Percentiles rank a stretch among this genome's conserved stretches.
These are phyloP conservation scores for Pyrrhia umbra DNA, from an alignment of 2,888 invertebrate genomes.

Conservation along the genomic window DNA sequence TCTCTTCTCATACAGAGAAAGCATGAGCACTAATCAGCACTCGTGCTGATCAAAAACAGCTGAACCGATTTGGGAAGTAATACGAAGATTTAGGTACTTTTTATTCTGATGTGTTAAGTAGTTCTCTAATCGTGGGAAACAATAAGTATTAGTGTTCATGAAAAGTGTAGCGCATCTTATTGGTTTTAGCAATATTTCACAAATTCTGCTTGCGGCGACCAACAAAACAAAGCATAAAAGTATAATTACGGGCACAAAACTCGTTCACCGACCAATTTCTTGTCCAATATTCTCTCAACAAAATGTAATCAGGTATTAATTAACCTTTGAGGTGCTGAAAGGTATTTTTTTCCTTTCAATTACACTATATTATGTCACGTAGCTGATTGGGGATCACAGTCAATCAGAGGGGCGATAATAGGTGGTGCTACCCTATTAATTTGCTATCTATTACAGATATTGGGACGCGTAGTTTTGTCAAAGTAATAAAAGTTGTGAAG, in stretches of 20 bases:
- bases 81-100: no score
- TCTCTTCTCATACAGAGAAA: no score
- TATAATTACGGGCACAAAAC: not conserved
- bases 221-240: not conserved
- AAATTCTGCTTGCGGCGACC: not conserved
- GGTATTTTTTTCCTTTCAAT: constrained; percentile 60
- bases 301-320: constrained; percentile 63
- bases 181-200: no score
- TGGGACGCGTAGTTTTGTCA: constrained; percentile 13
- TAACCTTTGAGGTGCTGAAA: constrained; percentile 59
- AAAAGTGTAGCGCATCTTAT: no score
- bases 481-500: constrained; percentile 1
- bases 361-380: constrained; percentile 53
- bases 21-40: no score
- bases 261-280: not conserved
- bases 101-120: no score
- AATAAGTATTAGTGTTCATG: no score
- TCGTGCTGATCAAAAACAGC: no score
- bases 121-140: no score
- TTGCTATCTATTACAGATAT: constrained; percentile 43
- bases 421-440: constrained; percentile 62
- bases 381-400: constrained; percentile 59
- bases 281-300: constrained; percentile 30
- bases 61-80: no score
- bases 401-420: constrained; percentile 68